Base-by-base conservation (phyloP, 1,140 invertebrate species). In the Drosophila miranda region DNA sequence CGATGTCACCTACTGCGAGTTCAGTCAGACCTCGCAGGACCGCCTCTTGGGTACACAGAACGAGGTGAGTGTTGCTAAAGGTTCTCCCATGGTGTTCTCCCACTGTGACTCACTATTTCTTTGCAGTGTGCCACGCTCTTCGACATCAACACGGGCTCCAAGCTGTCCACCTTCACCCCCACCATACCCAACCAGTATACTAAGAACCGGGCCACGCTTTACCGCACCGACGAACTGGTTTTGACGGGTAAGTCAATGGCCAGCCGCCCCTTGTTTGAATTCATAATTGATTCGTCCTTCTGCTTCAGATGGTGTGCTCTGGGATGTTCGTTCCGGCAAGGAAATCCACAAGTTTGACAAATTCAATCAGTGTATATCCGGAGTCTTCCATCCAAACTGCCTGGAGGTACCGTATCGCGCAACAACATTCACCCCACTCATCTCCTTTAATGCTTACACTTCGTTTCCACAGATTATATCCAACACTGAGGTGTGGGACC, bases 271-370 rank as follows among this genome's bases (percentile, higher is more conserved):
- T 44, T 41, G 4, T 3, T 45, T 34, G 19, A 13, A 26, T 13
- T 2, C 5, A 6, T 11, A 13, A 53, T 38, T 41, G 0, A 44
- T 28, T 64, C 3, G 0, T n/a, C n/a, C 16, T 2, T 34, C 1
- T 14, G 7, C 14, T 46, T 38, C 42, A 91, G 98, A 99, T 91
- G 99, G 99, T 34, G 97, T 99, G 2, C 92, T 99, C 0, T 99
- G 97, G 95, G 99, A 99, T 92, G 95, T 98, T 6, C 95, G 95
- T 59, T 94, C 95, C 0, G 95, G 95, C 3, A 96, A 96, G 79
- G 94, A 96, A 79, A 96, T 99, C 49, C 98, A 99, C 91, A 99
- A 99, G 89, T 98, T 99, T 87, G 99, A 99, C 92, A 99, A 99
- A 91, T 93, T 99, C 19, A 99, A 99, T 92, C 95, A 98, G 88